Base-by-base conservation (phyloP, 2,797 vertebrate species). In the Peromyscus melanophrys region DNA sequence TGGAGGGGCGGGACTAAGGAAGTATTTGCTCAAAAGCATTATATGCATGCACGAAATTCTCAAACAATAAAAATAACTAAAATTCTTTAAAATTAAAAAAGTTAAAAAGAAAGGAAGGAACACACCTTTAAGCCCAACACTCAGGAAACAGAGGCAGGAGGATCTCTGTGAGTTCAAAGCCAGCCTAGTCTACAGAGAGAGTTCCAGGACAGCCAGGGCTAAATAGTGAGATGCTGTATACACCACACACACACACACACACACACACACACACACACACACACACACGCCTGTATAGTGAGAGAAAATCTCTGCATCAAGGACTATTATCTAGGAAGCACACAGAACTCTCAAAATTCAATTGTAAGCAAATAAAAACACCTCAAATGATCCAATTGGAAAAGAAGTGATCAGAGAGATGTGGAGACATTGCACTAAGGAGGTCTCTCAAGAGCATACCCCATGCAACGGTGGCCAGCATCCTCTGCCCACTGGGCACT, bases 221-320 rank as follows among this genome's bases (percentile, higher is more conserved):
- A 55, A 10, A 80, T 11, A 52, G n/a, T 76, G 31, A 34, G 73
- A 43, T 27, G 21, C 4, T 14, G 34, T n/a, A n/a, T 69, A 21
- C 21, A 21, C 6, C 57, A 21, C 21, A 21, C 23, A 21, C 59
- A 21, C 59, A 61, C 59, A 61, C 21, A 59, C 21, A 21, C 57
- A 21, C 57, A 23, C 57, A 23, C 52, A 55, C 52, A 55, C 52
- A 55, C 52, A 55, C 52, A 21, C 17, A 19, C 21, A 23, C 52
- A 52, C 12, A 52, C 52, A 52, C n/a, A 89, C 55, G 76, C 65
- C 65, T 37, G 4, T 55, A 34, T 10, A 40, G 46, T 55, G 43
- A 34, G 40, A 67, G 75, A 86, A 95, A 49, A 93, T 76, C 82
- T 49, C 63, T 84, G 16, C 55, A 55, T 37, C 92, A 88, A 90